phyloP scores from a whole-genome alignment of 2,888 invertebrate genomes.

The Meteorus cinctellus region DNA sequence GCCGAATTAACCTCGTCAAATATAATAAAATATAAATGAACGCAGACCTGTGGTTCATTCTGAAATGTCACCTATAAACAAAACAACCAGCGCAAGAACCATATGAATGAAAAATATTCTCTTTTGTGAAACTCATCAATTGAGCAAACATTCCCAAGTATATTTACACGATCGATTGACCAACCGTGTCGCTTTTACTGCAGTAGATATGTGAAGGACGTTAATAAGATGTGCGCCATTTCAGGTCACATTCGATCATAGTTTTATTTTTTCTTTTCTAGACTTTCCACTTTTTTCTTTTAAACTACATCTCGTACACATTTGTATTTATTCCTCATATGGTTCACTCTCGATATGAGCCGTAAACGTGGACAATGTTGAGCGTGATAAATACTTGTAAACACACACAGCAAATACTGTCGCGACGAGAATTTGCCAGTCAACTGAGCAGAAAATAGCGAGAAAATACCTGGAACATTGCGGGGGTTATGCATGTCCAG shows the following conservation, averaged over 20 bases:
- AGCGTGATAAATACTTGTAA: neutral
- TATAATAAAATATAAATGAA: neutral
- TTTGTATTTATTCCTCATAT: neutral
- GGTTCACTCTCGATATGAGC: neutral
- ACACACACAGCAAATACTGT: neutral
- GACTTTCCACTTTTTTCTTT: neutral
- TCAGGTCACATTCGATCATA: constrained; percentile 11
- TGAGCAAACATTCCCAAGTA: constrained; percentile 37
- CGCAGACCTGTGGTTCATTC: too few species aligned
- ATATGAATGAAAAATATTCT: neutral
- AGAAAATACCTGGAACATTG: constrained; percentile 28
- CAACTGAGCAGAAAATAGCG: constrained; percentile 21
- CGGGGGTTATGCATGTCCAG: constrained; percentile 1
- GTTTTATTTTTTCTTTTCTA: constrained; percentile 7
- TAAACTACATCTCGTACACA: neutral
- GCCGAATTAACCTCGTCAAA: too few species aligned
- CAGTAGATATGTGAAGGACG: neutral
- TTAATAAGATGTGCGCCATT: neutral
- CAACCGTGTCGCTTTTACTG: neutral
- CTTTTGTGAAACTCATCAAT: constrained; percentile 17
- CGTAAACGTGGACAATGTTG: neutral
- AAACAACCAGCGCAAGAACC: neutral
- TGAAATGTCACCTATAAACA: neutral
- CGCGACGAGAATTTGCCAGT: constrained; percentile 17
- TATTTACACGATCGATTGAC: constrained; percentile 32